These are phyloP conservation scores for Periophthalmus magnuspinnatus DNA, from an alignment of 2,797 vertebrate genomes.

Conservation along the genomic window DNA sequence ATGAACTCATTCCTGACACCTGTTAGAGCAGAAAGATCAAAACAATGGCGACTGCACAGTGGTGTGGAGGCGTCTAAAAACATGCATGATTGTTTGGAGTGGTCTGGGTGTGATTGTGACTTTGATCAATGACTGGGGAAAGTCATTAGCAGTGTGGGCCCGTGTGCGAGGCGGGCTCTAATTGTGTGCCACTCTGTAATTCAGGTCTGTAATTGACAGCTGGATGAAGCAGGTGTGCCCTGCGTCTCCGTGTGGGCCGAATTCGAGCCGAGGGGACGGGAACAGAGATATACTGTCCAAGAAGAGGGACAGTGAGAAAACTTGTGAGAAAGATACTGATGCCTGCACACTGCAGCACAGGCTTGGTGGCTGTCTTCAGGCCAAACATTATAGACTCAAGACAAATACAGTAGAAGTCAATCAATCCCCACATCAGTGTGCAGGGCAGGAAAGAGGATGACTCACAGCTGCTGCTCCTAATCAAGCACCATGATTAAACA, in stretches of 20 bases:
- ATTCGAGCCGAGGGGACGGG: slow-evolving; percentile 36
- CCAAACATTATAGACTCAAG: slow-evolving; percentile 45
- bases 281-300: slow-evolving; percentile 13
- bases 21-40: slow-evolving; percentile 37
- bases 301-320: not conserved
- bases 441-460: slow-evolving; percentile 68
- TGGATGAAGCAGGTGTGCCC: slow-evolving; percentile 79
- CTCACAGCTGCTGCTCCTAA: slow-evolving; percentile 68
- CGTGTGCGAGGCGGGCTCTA: slow-evolving; percentile 67
- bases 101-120: slow-evolving; percentile 72
- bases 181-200: slow-evolving; percentile 75
- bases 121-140: slow-evolving; percentile 82
- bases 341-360: slow-evolving; percentile 32
- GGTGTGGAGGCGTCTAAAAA: slow-evolving; percentile 38
- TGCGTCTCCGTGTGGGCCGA: slow-evolving; percentile 59
- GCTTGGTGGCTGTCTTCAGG: slow-evolving; percentile 44
- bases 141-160: slow-evolving; percentile 75
- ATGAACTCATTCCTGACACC: not conserved
- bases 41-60: slow-evolving; percentile 36
- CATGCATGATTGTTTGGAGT: slow-evolving; percentile 73
- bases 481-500: slow-evolving; percentile 77
- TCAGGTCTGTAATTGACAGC: slow-evolving; percentile 76
- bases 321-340: slow-evolving; percentile 21
- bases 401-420: slow-evolving; percentile 66
- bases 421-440: slow-evolving; percentile 66